Conservation (phyloP, 2,113 vertebrate species). For the Callionymus lyra region DNA sequence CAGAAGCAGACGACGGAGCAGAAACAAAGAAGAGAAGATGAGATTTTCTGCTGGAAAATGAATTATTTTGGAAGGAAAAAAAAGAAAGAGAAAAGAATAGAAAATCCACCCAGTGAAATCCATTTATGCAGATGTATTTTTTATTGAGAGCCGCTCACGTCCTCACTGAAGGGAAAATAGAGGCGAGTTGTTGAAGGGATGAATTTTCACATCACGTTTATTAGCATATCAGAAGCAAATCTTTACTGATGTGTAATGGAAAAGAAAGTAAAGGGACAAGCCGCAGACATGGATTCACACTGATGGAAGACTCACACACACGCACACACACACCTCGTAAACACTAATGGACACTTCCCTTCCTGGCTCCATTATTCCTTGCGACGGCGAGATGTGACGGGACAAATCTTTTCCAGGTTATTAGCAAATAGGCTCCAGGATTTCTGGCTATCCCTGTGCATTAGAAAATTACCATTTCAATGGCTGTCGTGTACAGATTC, state of each 20-base stretch:
- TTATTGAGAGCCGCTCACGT: conserved; percentile 9
- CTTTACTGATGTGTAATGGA: conserved; percentile 7
- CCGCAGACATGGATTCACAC: conserved; percentile 1
- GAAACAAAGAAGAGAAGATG: conserved; percentile 13
- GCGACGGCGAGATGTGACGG: not conserved
- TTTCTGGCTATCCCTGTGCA: conserved; percentile 18
- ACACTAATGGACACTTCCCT: too few species aligned
- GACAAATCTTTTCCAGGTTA: conserved; percentile 8
- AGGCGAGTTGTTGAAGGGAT: conserved; percentile 1
- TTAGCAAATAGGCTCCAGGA: conserved; percentile 24
- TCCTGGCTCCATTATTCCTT: not conserved
- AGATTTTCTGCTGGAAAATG: conserved; percentile 9
- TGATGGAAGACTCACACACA: not conserved
- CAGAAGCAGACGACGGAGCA: conserved; percentile 3
- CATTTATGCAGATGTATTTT: conserved; percentile 24
- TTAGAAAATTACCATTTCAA: conserved; percentile 49
- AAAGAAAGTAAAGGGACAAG: conserved; percentile 4
- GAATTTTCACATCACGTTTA: conserved; percentile 1
- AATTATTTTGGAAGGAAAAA: conserved; percentile 5
- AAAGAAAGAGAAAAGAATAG: conserved; percentile 1
- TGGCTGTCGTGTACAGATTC: conserved; percentile 22
- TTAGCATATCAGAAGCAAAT: conserved; percentile 18
- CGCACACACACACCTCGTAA: too few species aligned
- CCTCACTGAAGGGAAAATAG: conserved; percentile 10
- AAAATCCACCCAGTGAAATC: conserved; percentile 8